A percentile compares a stretch with the other conserved stretches of the same genome.
phyloP scores from a whole-genome alignment of 2,797 vertebrate genomes.

The Gadopsis marmoratus region DNA sequence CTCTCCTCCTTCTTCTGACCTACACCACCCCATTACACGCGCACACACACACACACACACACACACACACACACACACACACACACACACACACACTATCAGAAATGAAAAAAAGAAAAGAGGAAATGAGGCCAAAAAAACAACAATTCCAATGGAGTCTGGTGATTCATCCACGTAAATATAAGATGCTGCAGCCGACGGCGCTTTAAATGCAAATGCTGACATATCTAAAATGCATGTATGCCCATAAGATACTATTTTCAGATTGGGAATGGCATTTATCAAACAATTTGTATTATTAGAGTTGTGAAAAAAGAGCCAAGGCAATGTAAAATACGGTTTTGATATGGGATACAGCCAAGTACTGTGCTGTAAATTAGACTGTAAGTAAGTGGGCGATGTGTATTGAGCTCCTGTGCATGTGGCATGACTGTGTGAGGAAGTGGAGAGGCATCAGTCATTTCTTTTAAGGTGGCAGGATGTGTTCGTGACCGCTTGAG shows the following conservation, averaged over 20 bases:
- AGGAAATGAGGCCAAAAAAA: not conserved
- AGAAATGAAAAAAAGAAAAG: too few species aligned
- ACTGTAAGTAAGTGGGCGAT: not conserved
- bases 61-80: not conserved
- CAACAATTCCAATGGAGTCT: not conserved
- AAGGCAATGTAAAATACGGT: not conserved
- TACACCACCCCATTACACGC: too few species aligned
- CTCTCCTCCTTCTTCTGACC: too few species aligned
- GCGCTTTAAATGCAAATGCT: not conserved
- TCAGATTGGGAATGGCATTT: not conserved
- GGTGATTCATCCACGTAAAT: not conserved
- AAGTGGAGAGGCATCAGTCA: not conserved
- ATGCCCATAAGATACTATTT: too few species aligned
- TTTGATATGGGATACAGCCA: not conserved
- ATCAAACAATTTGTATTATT: too few species aligned
- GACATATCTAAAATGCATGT: not conserved
- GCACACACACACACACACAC: too few species aligned
- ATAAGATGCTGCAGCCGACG: not conserved
- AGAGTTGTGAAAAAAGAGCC: too few species aligned
- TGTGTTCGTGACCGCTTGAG: slow-evolving; percentile 23
- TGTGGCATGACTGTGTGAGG: not conserved
- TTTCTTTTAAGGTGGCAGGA: slow-evolving; percentile 14
- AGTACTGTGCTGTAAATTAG: not conserved
- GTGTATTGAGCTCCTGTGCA: not conserved
- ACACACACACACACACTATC: slow-evolving; percentile 10